Conservation (phyloP, 1,140 invertebrate genomes). For the Drosophila pachea region DNA sequence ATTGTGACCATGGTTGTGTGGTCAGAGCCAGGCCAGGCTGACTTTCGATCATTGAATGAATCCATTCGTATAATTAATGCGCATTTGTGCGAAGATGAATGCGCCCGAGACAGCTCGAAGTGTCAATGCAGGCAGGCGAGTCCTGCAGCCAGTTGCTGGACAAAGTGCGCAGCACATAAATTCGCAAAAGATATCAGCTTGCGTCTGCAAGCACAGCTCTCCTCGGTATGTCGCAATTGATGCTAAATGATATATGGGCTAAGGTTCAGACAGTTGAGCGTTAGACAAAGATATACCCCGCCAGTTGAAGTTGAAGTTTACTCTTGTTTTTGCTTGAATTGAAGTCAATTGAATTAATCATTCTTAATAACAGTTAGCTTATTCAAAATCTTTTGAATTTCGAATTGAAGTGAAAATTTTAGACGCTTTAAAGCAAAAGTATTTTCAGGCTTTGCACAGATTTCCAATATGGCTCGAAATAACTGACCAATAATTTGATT, state of each 20-base stretch:
- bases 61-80: conserved; percentile 48
- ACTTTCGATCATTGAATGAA: conserved; percentile 44
- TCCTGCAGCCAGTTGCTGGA: no score
- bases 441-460: no score
- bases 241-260: neutral
- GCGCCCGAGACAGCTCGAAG: neutral
- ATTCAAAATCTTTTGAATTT: no score
- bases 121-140: neutral
- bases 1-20: no score
- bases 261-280: neutral
- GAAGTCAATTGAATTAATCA: neutral
- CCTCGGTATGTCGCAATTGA: no score
- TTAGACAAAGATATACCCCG: neutral
- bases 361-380: no score
- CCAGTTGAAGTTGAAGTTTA: neutral
- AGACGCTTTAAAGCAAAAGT: no score
- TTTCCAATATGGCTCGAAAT: neutral
- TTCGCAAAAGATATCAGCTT: no score
- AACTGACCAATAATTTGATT: neutral
- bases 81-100: conserved; percentile 43
- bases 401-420: no score
- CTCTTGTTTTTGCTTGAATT: neutral
- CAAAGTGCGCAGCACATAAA: no score
- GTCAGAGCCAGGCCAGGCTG: conserved; percentile 7
- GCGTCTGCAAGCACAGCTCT: no score